Evolutionary conservation across 2,113 vertebrate genomes (phyloP), one percentile per base, ranked within the genome.

Genomic region (Thalassoma bifasciatum): DNA sequence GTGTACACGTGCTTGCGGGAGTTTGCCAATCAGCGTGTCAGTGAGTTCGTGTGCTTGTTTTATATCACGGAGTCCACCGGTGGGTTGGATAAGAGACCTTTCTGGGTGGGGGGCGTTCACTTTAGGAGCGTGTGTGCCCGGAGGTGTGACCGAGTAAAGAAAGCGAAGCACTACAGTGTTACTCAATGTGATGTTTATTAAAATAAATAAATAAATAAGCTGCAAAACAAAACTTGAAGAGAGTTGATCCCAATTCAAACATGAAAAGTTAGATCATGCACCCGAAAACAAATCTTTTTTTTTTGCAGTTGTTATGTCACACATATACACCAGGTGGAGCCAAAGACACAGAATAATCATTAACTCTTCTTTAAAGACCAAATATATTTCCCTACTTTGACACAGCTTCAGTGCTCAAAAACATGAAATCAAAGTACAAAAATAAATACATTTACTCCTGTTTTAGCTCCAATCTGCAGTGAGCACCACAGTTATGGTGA

Each of bases 391-490:
- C 6, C 6, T 30, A 40, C 8, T 40, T 7, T 16, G 44, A 24
- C 17, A 0, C n/a, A 63, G 10, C 10, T 19, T 19, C 9, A 34
- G 24, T 40, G 2, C 8, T 9, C 11, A 40, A 40, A 40, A 40
- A 40, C 30, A 30, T 30, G 30, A 30, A 30, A 30, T 30, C 6
- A 30, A n/a, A n/a, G n/a, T 30, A 30, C 6, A 30, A 30, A 30
- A 4, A 30, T 30, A 30, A 30, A 30, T 30, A 30, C 2, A 6
- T 37, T 37, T 10, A 40, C 10, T 22, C 40, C 44, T 2, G 1
- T 22, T n/a, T 21, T 21, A 26, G n/a, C n/a, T 68, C 60, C 47
- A 66, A 72, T 36, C 16, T 51, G 24, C 9, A 60, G 16, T 78
- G 53, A 34, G 46, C 59, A 50, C 23, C 38, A 7, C 36, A 1